Evolutionary conservation across 2,888 invertebrate genomes (phyloP), one percentile per base, ranked within the genome.

Genomic region (Hoplodrina blanda): DNA sequence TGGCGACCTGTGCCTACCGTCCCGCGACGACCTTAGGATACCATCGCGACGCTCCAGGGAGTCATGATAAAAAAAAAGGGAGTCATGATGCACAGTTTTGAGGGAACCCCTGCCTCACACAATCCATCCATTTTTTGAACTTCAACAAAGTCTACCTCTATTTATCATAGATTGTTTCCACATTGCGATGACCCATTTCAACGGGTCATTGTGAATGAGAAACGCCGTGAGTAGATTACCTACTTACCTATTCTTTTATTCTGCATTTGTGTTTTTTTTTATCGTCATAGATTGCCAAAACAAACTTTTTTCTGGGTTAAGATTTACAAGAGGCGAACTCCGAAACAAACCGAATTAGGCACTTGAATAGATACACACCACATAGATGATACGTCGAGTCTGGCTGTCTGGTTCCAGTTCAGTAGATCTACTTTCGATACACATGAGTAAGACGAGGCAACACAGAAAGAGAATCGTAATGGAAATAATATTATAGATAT

Each of bases 361-460:
- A 82, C 72, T 79, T 69, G 70, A 79, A 54, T n/a, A n/a, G n/a
- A n/a, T 63, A 67, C 30, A 46, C 55, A 52, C 37, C 30, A 60
- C 41, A 50, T 20, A 70, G 50, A 76, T 80, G 66, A 82, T 81
- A 75, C 81, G 77, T 78, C 73, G 82, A 80, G 85, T 83, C 82
- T 81, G 82, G 70, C 69, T 72, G 84, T 80, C 82, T 83, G 78
- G 64, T 76, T 81, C 69, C 77, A 76, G 71, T 80, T 69, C 61
- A 67, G 63, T 61, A 52, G 56, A 75, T 84, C 81, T 85, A 83
- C 82, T 85, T 83, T 73, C 50, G 62, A 64, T 69, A 11, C 53
- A 19, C 53, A 78, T 84, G 84, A 84, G 83, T 85, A 84, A 85
- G 69, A 59, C 55, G 68, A 19, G 49, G 60, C 65, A 15, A 41